phyloP scores from a whole-genome alignment of 2,113 vertebrate species.

The Eretmochelys imbricata region DNA sequence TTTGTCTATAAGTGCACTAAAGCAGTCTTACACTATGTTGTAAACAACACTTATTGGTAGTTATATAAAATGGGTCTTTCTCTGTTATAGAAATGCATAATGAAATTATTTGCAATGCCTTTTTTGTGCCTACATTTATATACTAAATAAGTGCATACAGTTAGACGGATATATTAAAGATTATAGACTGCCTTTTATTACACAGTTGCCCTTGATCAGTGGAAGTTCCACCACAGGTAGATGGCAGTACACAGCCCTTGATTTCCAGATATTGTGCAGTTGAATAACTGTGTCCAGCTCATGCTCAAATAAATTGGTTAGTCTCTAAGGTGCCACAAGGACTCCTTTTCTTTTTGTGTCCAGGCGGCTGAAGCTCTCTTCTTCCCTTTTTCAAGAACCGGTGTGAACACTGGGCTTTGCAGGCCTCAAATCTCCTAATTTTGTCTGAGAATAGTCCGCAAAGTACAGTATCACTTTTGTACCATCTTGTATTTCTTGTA shows the following conservation, averaged over 20 bases:
- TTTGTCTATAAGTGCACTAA: not conserved
- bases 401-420: not conserved
- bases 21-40: not conserved
- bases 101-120: not conserved
- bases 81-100: not conserved
- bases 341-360: too few species aligned
- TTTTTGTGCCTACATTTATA: not conserved
- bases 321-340: too few species aligned
- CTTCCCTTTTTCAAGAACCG: not conserved
- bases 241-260: not conserved
- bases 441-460: not conserved
- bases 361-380: not conserved
- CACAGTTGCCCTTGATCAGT: not conserved
- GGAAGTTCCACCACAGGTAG: not conserved
- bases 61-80: not conserved
- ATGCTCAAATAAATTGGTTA: too few species aligned
- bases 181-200: not conserved
- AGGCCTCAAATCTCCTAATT: not conserved
- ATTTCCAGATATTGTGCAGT: not conserved
- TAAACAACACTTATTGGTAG: not conserved
- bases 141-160: not conserved
- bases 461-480: not conserved
- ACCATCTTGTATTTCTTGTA: not conserved
- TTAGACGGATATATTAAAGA: not conserved
- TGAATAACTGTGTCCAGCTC: not conserved